Evolutionary conservation across 1,140 invertebrate species (phyloP).

Genomic region (Trachymyrmex cornetzi): DNA sequence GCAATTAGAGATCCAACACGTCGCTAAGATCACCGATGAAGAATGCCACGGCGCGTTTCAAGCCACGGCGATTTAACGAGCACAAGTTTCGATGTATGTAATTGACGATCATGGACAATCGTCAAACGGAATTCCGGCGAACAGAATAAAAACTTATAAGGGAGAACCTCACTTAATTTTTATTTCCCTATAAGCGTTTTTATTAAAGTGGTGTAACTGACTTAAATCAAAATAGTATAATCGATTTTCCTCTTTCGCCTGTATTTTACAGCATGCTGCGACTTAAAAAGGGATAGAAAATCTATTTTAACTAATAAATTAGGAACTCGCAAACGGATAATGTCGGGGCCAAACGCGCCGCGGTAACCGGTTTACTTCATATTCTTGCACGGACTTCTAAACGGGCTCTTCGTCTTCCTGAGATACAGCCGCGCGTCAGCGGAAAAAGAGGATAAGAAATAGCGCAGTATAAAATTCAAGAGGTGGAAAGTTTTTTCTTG

Average conservation of each 20-base stretch:
- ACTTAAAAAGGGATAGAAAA: background rate
- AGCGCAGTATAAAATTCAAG: conserved; percentile 63
- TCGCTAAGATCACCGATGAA: conserved; percentile 36
- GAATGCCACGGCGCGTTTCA: conserved; percentile 20
- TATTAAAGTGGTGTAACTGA: background rate
- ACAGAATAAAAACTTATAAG: background rate
- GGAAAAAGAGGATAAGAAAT: conserved; percentile 72
- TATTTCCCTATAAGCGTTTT: background rate
- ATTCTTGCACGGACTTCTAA: conserved; percentile 58
- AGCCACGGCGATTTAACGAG: background rate
- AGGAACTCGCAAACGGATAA: conserved; percentile 36
- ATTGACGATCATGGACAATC: background rate
- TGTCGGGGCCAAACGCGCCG: background rate
- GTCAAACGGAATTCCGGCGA: background rate
- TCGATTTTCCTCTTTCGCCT: background rate
- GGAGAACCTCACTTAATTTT: background rate
- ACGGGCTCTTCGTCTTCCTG: conserved; percentile 55
- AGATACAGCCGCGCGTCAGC: conserved; percentile 41
- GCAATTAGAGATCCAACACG: conserved; percentile 65
- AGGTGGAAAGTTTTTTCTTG: conserved; percentile 49
- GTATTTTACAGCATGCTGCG: no score
- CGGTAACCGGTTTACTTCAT: conserved; percentile 57
- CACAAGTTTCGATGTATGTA: background rate
- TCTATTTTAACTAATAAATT: conserved; percentile 45
- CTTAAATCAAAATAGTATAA: background rate